Percentiles rank a stretch among this genome's conserved stretches.
phyloP scores from a whole-genome alignment of 1,140 invertebrate species.

The Phthorimaea operculella region DNA sequence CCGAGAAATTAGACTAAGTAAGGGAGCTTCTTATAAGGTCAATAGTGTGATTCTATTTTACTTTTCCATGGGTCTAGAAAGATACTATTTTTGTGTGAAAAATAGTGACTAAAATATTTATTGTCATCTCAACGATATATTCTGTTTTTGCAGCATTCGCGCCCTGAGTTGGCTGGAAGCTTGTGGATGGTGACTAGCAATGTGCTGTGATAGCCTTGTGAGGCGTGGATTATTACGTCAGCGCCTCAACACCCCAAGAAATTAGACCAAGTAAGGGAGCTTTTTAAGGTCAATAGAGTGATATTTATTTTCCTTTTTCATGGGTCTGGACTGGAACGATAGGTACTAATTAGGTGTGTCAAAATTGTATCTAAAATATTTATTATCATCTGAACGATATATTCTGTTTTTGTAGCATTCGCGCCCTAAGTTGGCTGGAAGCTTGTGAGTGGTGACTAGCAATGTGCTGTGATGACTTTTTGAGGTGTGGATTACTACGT shows the following conservation, averaged over 20 bases:
- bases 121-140: conserved; percentile 68
- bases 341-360: too few species aligned
- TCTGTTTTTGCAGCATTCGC: conserved; percentile 62
- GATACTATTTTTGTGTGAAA: too few species aligned
- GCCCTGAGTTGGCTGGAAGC: conserved; percentile 25
- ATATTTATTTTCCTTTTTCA: too few species aligned
- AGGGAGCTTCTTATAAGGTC: too few species aligned
- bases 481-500: conserved; percentile 14
- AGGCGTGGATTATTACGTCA: conserved; percentile 15
- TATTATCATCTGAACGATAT: conserved; percentile 68
- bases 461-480: conserved; percentile 28
- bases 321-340: too few species aligned
- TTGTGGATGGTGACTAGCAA: conserved; percentile 31
- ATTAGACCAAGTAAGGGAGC: background rate
- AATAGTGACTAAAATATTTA: too few species aligned
- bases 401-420: conserved; percentile 63
- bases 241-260: background rate
- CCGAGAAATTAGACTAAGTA: background rate
- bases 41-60: too few species aligned
- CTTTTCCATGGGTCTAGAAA: too few species aligned
- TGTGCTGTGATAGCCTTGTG: conserved; percentile 27
- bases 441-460: conserved; percentile 28
- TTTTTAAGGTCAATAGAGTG: too few species aligned
- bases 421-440: conserved; percentile 31
- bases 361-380: too few species aligned